Evolutionary conservation across 2,113 vertebrate species (phyloP), one percentile per base, ranked within the genome.

Genomic region (Melanotaenia duboulayi): DNA sequence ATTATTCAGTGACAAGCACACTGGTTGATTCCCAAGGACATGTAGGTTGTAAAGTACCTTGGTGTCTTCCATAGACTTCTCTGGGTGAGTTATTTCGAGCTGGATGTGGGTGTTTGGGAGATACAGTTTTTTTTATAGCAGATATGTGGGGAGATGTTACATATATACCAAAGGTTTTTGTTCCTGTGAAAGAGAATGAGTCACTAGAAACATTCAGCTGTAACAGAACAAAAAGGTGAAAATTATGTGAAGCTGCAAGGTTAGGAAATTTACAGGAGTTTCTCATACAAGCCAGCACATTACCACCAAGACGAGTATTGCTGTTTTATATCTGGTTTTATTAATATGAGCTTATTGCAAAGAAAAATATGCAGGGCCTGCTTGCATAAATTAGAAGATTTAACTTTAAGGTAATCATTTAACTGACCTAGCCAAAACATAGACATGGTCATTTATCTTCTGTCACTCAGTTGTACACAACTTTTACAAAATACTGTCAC

Each of bases 81-180:
- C 67, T 44, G 40, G 60, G 24, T 80, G 63, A 85, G 81, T 84
- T 90, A 92, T 92, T 92, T 87, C 48, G 39, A 87, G 85, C 70
- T 69, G 44, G 25, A 71, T 68, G 91, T 92, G 87, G 91, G 88
- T 90, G 90, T 82, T 84, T 81, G 52, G 74, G 75, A 90, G 82
- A 85, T 52, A 65, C 68, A 75, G 65, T 57, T 89, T 76, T 35
- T 35, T 87, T 88, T 86, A 81, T 88, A 86, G 82, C 69, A 79
- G 58, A 58, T 74, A 74, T 76, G 83, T 82, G 62, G 75, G 81
- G 74, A 76, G 81, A 72, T 80, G 78, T 71, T 70, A 6, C 77
- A 82, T 81, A 78, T 65, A 74, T 84, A 44, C 28, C 25, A 55
- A 59, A 75, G 63, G 71, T 80, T 78, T 69, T 69, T 48, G 63